A percentile compares a stretch with the other conserved stretches of the same genome.
phyloP scores from a whole-genome alignment of 2,888 invertebrate genomes.

The Prosopocoilus inquinatus region DNA sequence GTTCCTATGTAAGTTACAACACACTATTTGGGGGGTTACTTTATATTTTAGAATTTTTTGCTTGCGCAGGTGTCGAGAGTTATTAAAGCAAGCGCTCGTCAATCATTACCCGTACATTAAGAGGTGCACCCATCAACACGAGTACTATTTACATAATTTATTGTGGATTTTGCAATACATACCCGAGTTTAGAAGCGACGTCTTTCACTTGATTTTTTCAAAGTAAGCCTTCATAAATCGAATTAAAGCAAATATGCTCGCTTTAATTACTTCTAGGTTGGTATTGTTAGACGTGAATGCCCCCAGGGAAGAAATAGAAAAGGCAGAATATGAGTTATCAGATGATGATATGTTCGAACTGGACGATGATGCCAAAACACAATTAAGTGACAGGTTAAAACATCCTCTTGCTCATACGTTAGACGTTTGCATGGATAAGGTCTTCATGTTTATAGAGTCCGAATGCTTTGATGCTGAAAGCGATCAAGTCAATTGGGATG shows the following conservation, averaged over 20 bases:
- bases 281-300: slow-evolving; percentile 73
- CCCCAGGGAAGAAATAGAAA: slow-evolving; percentile 56
- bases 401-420: slow-evolving; percentile 64
- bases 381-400: not conserved
- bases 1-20: slow-evolving; percentile 58
- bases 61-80: slow-evolving; percentile 65
- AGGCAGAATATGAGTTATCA: slow-evolving; percentile 52
- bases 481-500: slow-evolving; percentile 55
- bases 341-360: slow-evolving; percentile 31
- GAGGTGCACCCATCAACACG: slow-evolving; percentile 64
- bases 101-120: slow-evolving; percentile 76
- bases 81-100: slow-evolving; percentile 64
- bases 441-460: slow-evolving; percentile 67
- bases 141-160: slow-evolving; percentile 75
- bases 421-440: slow-evolving; percentile 74
- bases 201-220: slow-evolving; percentile 73
- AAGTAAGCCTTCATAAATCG: slow-evolving; percentile 58
- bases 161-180: slow-evolving; percentile 74
- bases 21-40: not conserved
- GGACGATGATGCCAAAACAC: slow-evolving; percentile 26
- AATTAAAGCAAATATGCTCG: slow-evolving; percentile 2
- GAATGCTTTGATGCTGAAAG: slow-evolving; percentile 54
- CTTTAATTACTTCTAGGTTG: slow-evolving; percentile 55
- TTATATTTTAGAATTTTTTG: not conserved
- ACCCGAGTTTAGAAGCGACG: slow-evolving; percentile 65